A percentile compares a stretch with the other conserved stretches of the same genome.
Evolutionary conservation across 2,797 vertebrate genomes (phyloP).

Genomic region (Enteromius treurensis): DNA sequence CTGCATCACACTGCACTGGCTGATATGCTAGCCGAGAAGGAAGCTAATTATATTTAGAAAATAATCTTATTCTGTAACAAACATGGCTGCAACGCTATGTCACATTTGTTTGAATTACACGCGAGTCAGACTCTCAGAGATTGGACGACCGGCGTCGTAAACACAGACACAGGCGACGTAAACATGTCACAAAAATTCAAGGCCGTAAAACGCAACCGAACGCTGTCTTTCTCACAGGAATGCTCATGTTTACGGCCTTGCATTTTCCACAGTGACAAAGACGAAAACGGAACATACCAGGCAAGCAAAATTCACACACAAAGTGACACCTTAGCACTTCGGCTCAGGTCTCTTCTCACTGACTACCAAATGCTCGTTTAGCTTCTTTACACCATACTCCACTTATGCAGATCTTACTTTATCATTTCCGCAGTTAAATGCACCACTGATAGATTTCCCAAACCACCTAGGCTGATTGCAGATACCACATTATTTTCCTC

Average conservation of each 20-base stretch:
- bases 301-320: constrained; percentile 32
- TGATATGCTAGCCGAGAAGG: constrained; percentile 55
- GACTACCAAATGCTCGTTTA: background rate
- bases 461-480: constrained; percentile 23
- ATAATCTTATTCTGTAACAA: constrained; percentile 60
- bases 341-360: constrained; percentile 2
- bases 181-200: constrained; percentile 37
- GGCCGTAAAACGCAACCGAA: constrained; percentile 28
- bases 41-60: constrained; percentile 62
- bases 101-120: constrained; percentile 55
- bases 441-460: constrained; percentile 40
- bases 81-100: constrained; percentile 43
- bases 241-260: constrained; percentile 32
- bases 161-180: constrained; percentile 34
- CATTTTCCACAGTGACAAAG: constrained; percentile 19
- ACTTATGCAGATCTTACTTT: constrained; percentile 1
- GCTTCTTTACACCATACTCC: constrained; percentile 24
- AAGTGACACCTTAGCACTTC: constrained; percentile 6
- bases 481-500: constrained; percentile 19
- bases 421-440: constrained; percentile 13
- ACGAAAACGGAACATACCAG: constrained; percentile 20
- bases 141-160: constrained; percentile 27
- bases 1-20: constrained; percentile 53
- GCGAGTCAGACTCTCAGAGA: constrained; percentile 37
- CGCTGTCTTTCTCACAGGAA: constrained; percentile 30